Evolutionary conservation across 2,113 vertebrate species (phyloP).

Genomic region (Verasper variegatus): DNA sequence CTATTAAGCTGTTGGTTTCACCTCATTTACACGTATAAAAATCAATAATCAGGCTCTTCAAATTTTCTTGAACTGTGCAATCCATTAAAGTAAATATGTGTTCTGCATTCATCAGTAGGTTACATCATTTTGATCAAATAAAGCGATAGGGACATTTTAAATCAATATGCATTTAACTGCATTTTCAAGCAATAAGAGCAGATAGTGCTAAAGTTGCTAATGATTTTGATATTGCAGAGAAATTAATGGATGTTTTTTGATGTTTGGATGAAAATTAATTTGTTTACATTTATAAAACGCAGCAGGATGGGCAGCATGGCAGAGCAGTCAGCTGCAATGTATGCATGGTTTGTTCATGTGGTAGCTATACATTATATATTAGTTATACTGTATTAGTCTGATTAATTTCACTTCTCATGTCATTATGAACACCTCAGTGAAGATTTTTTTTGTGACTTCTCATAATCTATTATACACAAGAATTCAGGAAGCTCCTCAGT

Average conservation of each 20-base stretch:
- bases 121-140: not conserved
- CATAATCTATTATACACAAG: not conserved
- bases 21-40: not conserved
- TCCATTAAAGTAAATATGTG: not conserved
- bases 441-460: slow-evolving; percentile 13
- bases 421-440: slow-evolving; percentile 1
- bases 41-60: not conserved
- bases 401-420: not conserved
- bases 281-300: too few species aligned
- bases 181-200: not conserved
- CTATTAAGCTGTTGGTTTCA: not conserved
- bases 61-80: not conserved
- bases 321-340: not conserved
- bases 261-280: not conserved
- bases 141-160: not conserved
- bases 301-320: not conserved
- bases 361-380: not conserved
- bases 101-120: not conserved
- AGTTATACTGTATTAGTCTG: not conserved
- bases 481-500: not conserved
- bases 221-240: not conserved
- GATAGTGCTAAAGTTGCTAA: not conserved
- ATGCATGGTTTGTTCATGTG: not conserved
- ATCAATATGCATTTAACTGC: slow-evolving; percentile 1
- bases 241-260: not conserved